Conservation (phyloP, 2,797 vertebrate species). For the Syngnathus rostellatus region DNA sequence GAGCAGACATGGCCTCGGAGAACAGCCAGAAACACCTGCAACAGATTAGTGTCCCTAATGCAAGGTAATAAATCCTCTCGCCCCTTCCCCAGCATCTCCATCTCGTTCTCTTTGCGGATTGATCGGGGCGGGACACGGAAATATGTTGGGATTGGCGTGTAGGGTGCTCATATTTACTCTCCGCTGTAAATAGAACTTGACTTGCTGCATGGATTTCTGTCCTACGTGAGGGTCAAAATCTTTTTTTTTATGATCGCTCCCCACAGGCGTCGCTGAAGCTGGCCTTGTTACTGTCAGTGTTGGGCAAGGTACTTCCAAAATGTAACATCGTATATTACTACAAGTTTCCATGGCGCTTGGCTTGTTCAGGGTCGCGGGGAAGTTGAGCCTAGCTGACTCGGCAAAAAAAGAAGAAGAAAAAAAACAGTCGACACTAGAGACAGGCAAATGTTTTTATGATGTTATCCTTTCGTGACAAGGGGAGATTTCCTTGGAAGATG, state of each 20-base stretch:
- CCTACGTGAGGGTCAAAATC: neutral
- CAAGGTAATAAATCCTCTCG: conserved; percentile 73
- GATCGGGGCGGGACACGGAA: conserved; percentile 20
- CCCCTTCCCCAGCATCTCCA: conserved; percentile 59
- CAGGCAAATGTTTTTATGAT: no score
- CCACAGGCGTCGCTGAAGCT: neutral
- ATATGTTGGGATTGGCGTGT: neutral
- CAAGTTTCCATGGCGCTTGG: neutral
- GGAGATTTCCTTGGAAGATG: conserved; percentile 11
- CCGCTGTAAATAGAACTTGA: conserved; percentile 11
- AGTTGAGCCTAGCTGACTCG: neutral
- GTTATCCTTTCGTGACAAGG: conserved; percentile 1
- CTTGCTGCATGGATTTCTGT: neutral
- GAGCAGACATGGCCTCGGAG: conserved; percentile 53
- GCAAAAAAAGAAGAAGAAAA: neutral
- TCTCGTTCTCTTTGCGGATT: conserved; percentile 42
- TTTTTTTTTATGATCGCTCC: neutral
- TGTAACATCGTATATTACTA: neutral
- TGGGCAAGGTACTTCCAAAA: neutral
- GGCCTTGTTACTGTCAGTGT: conserved; percentile 3
- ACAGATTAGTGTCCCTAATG: conserved; percentile 76
- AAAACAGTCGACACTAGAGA: neutral
- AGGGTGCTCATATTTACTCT: conserved; percentile 6
- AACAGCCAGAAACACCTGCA: conserved; percentile 77
- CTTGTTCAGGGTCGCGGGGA: neutral